A percentile compares a stretch with the other conserved stretches of the same genome.
These are phyloP conservation scores for Macrophya alboannulata DNA, from an alignment of 2,888 invertebrate species.

Conservation along the genomic window DNA sequence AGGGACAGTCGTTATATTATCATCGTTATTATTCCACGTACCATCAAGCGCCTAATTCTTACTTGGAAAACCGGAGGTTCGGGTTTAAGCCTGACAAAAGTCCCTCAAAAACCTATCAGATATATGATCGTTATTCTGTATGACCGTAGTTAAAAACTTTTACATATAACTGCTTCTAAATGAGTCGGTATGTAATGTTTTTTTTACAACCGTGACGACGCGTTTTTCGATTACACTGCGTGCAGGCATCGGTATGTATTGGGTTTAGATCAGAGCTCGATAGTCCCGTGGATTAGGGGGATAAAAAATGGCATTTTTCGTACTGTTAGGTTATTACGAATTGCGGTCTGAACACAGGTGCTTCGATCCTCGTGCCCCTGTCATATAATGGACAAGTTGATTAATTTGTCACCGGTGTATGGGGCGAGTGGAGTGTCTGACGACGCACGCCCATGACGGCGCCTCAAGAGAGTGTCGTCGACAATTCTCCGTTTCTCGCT, in stretches of 20 bases:
- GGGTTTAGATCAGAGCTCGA: neutral
- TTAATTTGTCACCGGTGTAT: slow-evolving; percentile 40
- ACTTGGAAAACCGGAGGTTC: neutral
- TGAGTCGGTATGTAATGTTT: neutral
- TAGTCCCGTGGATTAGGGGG: neutral
- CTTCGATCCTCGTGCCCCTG: neutral
- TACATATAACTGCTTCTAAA: neutral
- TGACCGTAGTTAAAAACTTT: neutral
- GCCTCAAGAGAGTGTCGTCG: slow-evolving; percentile 27
- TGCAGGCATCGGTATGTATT: neutral
- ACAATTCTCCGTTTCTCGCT: slow-evolving; percentile 13
- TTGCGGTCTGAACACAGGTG: neutral
- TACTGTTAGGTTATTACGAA: neutral
- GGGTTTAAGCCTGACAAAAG: neutral
- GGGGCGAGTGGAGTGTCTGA: slow-evolving; percentile 27
- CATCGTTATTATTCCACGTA: neutral
- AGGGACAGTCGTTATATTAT: neutral
- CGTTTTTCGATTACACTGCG: neutral
- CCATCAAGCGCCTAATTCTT: neutral
- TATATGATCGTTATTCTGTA: neutral
- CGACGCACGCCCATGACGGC: slow-evolving; percentile 50
- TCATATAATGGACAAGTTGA: neutral
- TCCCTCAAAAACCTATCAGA: neutral
- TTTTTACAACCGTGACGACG: neutral
- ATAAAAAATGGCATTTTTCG: neutral